Percentiles rank a stretch among this genome's conserved stretches.
phyloP scores from a whole-genome alignment of 1,140 invertebrate genomes.

The Batillaria attramentaria region DNA sequence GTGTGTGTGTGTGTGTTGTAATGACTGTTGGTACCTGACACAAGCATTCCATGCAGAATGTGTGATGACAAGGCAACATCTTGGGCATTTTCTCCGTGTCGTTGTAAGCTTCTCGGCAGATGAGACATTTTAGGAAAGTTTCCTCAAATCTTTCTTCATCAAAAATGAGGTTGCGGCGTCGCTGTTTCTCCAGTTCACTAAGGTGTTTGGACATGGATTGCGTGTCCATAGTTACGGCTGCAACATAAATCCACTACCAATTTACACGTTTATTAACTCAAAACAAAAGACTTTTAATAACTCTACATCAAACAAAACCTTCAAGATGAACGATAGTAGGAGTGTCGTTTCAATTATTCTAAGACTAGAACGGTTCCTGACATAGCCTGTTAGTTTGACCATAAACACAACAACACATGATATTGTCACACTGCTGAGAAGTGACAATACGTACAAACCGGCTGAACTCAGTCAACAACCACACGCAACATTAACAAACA shows the following conservation, averaged over 20 bases:
- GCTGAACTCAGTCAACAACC: too few species aligned
- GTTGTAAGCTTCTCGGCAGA: constrained; percentile 67
- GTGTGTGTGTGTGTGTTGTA: too few species aligned
- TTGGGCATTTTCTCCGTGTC: constrained; percentile 65
- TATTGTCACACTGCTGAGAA: too few species aligned
- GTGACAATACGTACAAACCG: too few species aligned
- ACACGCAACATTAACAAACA: too few species aligned
- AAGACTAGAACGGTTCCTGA: neutral
- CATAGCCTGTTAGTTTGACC: neutral
- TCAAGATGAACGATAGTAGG: neutral
- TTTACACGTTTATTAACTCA: neutral
- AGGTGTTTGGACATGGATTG: neutral
- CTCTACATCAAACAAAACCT: neutral
- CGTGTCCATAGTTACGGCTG: constrained; percentile 34
- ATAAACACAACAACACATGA: neutral
- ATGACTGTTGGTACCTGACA: constrained; percentile 8
- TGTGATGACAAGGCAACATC: constrained; percentile 69
- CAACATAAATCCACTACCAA: constrained; percentile 5
- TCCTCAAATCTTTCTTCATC: constrained; percentile 68
- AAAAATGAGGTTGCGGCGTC: constrained; percentile 62
- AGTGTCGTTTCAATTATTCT: neutral
- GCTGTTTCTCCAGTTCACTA: constrained; percentile 39
- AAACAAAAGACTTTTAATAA: neutral
- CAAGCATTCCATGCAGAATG: constrained; percentile 75
- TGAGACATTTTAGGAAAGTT: constrained; percentile 67